Conservation (phyloP, 2,888 invertebrate genomes). For the Polydrusus pterygomalis region DNA sequence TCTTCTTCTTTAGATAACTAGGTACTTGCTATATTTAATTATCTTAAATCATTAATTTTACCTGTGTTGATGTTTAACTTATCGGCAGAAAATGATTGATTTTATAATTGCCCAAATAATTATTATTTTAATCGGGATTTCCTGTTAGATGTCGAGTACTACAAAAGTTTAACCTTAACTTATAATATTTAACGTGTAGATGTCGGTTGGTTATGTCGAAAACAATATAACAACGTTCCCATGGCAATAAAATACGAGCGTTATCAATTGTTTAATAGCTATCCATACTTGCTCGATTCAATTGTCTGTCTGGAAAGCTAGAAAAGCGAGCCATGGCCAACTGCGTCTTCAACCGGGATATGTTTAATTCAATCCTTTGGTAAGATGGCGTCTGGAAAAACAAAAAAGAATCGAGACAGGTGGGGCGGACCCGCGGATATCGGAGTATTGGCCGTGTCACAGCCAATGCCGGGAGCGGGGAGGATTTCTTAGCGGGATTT, state of each 20-base stretch:
- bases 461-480: slow-evolving; percentile 65
- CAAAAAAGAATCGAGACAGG: slow-evolving; percentile 64
- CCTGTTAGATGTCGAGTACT: no score
- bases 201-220: no score
- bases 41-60: no score
- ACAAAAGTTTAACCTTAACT: no score
- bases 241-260: slow-evolving; percentile 30
- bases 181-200: no score
- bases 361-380: slow-evolving; percentile 64
- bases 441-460: slow-evolving; percentile 67
- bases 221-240: slow-evolving; percentile 15
- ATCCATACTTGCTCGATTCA: slow-evolving; percentile 33
- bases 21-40: no score
- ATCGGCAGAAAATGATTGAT: no score
- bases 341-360: slow-evolving; percentile 57
- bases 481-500: slow-evolving; percentile 52
- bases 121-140: no score
- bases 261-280: slow-evolving; percentile 48
- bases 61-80: no score
- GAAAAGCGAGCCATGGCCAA: slow-evolving; percentile 48
- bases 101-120: no score
- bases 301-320: slow-evolving; percentile 37
- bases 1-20: no score
- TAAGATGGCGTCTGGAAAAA: slow-evolving; percentile 63
- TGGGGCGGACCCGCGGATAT: slow-evolving; percentile 59